These are phyloP conservation scores for Trachymyrmex cornetzi DNA, from an alignment of 1,140 invertebrate genomes.

Conservation along the genomic window DNA sequence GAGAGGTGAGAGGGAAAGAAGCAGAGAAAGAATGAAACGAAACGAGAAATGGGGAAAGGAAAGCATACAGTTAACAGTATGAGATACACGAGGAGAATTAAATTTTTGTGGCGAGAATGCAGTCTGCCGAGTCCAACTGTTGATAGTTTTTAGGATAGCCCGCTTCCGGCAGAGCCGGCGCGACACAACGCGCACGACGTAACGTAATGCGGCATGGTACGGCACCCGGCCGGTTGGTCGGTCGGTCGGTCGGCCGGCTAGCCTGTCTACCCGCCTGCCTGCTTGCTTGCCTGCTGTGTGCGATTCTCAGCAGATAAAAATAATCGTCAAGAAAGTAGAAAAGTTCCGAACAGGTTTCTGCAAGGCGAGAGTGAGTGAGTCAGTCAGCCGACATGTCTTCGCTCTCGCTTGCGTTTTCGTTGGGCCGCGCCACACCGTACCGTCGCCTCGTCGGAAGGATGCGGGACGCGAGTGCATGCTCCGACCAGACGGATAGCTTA, in stretches of 20 bases:
- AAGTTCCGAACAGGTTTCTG: slow-evolving; percentile 85
- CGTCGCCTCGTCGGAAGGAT: slow-evolving; percentile 76
- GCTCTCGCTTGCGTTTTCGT: slow-evolving; percentile 60
- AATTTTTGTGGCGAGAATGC: slow-evolving; percentile 55
- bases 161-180: slow-evolving; percentile 43
- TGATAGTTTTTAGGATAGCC: slow-evolving; percentile 44
- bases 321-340: slow-evolving; percentile 83
- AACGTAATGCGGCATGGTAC: neutral
- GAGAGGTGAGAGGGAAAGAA: neutral
- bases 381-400: slow-evolving; percentile 42
- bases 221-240: slow-evolving; percentile 38
- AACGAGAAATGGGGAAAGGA: slow-evolving; percentile 44
- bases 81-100: slow-evolving; percentile 49
- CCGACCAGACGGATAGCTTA: slow-evolving; percentile 83
- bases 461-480: slow-evolving; percentile 84
- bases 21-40: slow-evolving; percentile 33
- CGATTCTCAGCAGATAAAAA: slow-evolving; percentile 77
- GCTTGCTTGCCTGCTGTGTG: slow-evolving; percentile 23
- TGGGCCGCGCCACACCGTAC: neutral
- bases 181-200: neutral
- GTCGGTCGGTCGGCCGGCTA: neutral
- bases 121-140: neutral
- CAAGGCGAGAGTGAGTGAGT: slow-evolving; percentile 73
- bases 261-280: neutral
- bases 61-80: neutral